phyloP scores from a whole-genome alignment of 2,113 vertebrate genomes.

The Labrus mixtus region DNA sequence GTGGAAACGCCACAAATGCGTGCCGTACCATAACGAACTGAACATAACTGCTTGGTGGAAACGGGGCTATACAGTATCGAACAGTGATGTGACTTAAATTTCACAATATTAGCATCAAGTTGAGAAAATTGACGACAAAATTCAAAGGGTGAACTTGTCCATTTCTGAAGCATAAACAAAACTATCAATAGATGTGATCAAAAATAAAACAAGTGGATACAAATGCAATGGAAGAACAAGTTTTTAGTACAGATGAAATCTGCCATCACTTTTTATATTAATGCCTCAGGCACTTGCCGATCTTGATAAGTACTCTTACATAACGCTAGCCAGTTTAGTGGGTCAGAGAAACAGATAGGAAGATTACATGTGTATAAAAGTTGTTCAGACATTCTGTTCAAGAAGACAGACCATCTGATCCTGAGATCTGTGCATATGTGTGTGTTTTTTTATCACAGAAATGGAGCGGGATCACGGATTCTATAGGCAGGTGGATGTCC shows the following conservation, averaged over 20 bases:
- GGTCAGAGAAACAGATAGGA: constrained; percentile 17
- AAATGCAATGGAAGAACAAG: background rate
- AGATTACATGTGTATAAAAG: background rate
- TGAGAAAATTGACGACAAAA: too few species aligned
- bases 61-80: too few species aligned
- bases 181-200: background rate
- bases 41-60: too few species aligned
- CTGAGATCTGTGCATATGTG: constrained; percentile 24
- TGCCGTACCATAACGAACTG: too few species aligned
- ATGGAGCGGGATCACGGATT: constrained; percentile 82
- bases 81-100: too few species aligned
- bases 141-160: too few species aligned
- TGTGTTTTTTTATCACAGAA: constrained; percentile 53
- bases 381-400: background rate
- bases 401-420: background rate
- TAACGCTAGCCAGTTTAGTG: constrained; percentile 28
- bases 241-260: background rate
- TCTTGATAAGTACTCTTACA: constrained; percentile 24
- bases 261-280: background rate
- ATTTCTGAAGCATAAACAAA: background rate
- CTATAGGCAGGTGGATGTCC: constrained; percentile 87
- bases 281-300: constrained; percentile 19
- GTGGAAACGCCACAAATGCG: too few species aligned
- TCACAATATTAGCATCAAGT: too few species aligned
- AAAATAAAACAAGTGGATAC: background rate